Evolutionary conservation across 2,888 invertebrate species (phyloP), one percentile per base, ranked within the genome.

Genomic region (Epinotia brunnichana): DNA sequence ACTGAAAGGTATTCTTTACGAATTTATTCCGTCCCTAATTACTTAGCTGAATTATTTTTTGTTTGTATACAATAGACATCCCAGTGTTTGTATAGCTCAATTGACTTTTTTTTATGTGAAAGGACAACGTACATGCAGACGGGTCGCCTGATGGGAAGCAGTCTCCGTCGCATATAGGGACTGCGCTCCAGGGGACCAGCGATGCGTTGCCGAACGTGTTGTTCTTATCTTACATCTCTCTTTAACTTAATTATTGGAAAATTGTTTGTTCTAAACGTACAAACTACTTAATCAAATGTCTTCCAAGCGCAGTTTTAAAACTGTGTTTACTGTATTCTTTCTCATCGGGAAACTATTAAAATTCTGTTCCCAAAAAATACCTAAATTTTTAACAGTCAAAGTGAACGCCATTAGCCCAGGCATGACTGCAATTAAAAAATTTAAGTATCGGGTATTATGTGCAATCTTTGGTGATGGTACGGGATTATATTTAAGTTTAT

Each of bases 361-460:
- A 79, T 81, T 82, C 78, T 83, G 87, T 90, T 90, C 86, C 84
- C 80, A 81, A 82, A 82, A 89, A 89, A 91, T 91, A 90, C 90
- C 90, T 91, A 91, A 86, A 88, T 90, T 92, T 90, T 91, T 90
- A 90, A 87, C 91, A 92, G 91, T 92, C 92, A 84, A 79, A 80
- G 84, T 85, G 83, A 85, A 83, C 81, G 83, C 81, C 82, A 84
- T 83, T 82, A 77, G 86, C 90, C 90, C 85, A 86, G 92, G 93
- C 89, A 86, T 89, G 93, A 93, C 94, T 92, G 91, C 90, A 90
- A 88, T 88, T 89, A 90, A 90, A 91, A 92, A 93, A 94, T 92
- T 94, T 94, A 94, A 94, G 94, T 94, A 95, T 96, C 96, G 96
- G 96, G 96, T 96, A 96, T 95, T 94, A 95, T 96, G 96, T 96